Evolutionary conservation across 2,888 invertebrate species (phyloP), one percentile per base, ranked within the genome.

Genomic region (Laspeyria flexula): DNA sequence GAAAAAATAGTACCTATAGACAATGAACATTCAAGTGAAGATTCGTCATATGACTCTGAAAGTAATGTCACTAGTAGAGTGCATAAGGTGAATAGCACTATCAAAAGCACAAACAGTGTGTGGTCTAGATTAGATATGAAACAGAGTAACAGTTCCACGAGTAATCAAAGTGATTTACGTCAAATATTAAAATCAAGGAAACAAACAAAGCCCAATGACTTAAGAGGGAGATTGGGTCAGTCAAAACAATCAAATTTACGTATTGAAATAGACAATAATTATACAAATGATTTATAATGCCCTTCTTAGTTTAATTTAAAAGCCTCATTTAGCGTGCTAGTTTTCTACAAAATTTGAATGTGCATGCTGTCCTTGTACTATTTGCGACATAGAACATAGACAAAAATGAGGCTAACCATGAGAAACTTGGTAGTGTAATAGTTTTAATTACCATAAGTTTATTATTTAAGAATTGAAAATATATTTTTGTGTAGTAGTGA

Each of bases 121-220:
- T 94, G 94, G 94, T 90, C 94, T 4, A 88, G 94, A 79, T 75
- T 94, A 59, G 93, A 94, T 60, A 75, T 55, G 43, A 81, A 77
- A 62, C 65, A 73, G 25, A 74, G 56, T 59, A 70, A 59, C 55
- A 25, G 7, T 7, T 1, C 25, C 1, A 49, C 59, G 38, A 70
- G 55, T 60, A 71, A 55, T 55, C 41, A 60, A 41, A 71, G 71
- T 73, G 92, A 90, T 65, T 79, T 91, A 58, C 71, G 92, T 43
- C 80, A 86, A 65, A 81, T 84, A 47, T 68, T 90, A 29, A 88
- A 83, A 74, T 83, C 83, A 47, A 84, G 71, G 56, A 86, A 79
- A 56, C 71, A 79, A 18, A 75, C 71, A 38, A 79, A 79, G 53
- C 52, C 77, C 50, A 83, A 86, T 71, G 92, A 92, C 63, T 68